Evolutionary conservation across 2,797 vertebrate species (phyloP).

Genomic region (Pseudochaenichthys georgianus): DNA sequence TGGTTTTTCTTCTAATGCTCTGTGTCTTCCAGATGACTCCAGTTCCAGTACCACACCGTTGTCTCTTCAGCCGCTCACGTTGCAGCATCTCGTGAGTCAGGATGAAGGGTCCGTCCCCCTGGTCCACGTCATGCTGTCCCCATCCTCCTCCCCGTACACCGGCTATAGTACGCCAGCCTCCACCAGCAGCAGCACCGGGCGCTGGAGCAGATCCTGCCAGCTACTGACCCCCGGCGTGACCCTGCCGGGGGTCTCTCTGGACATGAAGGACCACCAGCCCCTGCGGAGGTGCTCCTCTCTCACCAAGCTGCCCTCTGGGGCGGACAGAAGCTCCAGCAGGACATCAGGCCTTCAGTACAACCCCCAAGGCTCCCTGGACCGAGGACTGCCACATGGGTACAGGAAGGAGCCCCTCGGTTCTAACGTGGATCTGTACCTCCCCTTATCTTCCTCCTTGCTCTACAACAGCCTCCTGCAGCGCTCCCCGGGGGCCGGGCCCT

Average conservation of each 20-base stretch:
- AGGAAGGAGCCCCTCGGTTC: conserved; percentile 82
- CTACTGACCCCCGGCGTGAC: conserved; percentile 64
- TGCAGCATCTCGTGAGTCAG: conserved; percentile 83
- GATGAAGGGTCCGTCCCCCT: conserved; percentile 55
- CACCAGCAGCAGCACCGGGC: conserved; percentile 49
- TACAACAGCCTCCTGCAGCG: conserved; percentile 78
- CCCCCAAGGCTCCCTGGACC: conserved; percentile 83
- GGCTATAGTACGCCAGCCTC: conserved; percentile 74
- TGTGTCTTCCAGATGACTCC: conserved; percentile 88
- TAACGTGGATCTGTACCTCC: conserved; percentile 76
- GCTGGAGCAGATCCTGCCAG: conserved; percentile 85
- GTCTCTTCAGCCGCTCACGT: conserved; percentile 84
- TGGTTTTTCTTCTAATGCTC: background rate
- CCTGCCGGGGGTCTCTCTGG: conserved; percentile 83
- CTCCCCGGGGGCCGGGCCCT: conserved; percentile 83
- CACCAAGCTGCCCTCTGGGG: conserved; percentile 86
- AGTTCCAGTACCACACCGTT: conserved; percentile 90
- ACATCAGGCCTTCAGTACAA: conserved; percentile 59
- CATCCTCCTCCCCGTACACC: conserved; percentile 64
- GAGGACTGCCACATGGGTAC: conserved; percentile 77
- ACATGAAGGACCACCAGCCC: conserved; percentile 90
- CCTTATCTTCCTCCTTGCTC: conserved; percentile 74
- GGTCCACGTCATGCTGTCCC: conserved; percentile 87
- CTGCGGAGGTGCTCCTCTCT: conserved; percentile 95
- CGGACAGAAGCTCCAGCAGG: conserved; percentile 71